Evolutionary conservation across 1,140 invertebrate genomes (phyloP).

Genomic region (Ceratitis capitata): DNA sequence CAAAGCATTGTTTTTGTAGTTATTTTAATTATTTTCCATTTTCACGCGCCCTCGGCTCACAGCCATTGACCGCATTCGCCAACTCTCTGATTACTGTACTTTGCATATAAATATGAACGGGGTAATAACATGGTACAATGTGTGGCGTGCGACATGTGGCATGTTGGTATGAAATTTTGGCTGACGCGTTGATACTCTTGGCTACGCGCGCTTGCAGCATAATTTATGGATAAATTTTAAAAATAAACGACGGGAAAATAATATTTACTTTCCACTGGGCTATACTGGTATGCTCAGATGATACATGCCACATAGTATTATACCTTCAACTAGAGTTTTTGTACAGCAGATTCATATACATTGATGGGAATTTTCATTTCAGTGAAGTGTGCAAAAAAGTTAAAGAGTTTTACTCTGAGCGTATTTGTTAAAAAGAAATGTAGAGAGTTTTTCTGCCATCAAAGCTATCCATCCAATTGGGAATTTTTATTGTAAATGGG

Average conservation of each 20-base stretch:
- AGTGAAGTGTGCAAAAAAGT: background rate
- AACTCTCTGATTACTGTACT: conserved; percentile 8
- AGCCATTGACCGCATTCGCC: conserved; percentile 28
- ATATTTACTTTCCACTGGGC: background rate
- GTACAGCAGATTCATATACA: background rate
- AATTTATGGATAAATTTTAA: conserved; percentile 20
- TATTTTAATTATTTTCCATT: conserved; percentile 32
- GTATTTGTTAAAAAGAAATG: background rate
- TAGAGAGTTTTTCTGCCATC: too few species aligned
- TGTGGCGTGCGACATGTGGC: conserved; percentile 2
- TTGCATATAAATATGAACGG: background rate
- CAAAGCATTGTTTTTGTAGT: background rate
- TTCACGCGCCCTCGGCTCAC: background rate
- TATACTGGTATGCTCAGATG: background rate
- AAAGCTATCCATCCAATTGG: background rate
- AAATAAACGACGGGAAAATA: background rate
- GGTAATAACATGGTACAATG: conserved; percentile 25
- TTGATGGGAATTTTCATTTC: background rate
- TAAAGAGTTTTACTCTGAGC: background rate
- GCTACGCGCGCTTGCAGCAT: background rate
- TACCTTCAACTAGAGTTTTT: background rate
- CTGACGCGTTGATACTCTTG: background rate
- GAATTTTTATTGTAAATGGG: background rate
- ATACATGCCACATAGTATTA: background rate
- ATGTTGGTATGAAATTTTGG: background rate